Evolutionary conservation across 2,797 vertebrate genomes (phyloP), one percentile per base, ranked within the genome.

Genomic region (Rhynchotus rufescens): DNA sequence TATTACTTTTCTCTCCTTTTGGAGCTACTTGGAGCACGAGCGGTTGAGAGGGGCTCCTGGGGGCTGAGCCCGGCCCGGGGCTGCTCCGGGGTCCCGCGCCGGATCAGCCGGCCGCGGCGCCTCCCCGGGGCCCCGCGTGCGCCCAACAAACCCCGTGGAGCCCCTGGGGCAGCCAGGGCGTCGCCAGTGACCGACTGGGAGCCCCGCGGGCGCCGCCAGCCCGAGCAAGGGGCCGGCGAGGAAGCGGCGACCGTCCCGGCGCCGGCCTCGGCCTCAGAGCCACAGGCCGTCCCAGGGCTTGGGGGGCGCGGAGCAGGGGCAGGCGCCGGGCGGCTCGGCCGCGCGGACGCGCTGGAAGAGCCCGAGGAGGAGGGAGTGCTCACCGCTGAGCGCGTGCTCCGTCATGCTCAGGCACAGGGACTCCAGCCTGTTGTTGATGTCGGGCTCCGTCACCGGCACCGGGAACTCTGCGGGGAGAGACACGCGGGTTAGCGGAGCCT

Each of bases 341-440:
- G 87, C 3, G 32, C 84, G 91, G 82, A 86, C 2, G 23, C 88
- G 95, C 91, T 94, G 95, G 88, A 96, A 92, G 38, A 87, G 86
- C 42, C 87, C 80, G 22, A 68, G 89, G 30, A 52, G 92, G 71
- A 85, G 79, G 47, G 73, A 83, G 59, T 73, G 96, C 95, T 98
- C 97, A 99, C 99, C 99, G 97, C 98, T 98, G 97, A 99, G 97
- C n/a, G 99, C 99, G 49, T 99, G 99, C 97, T 99, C 99, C 2
- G 99, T 99, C 99, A 99, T 99, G 97, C 99, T 99, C 97, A 99
- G 98, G 97, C 99, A 99, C 97, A 99, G 97, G 92, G 99, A 99
- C 98, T 99, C 99, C 87, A 99, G 98, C 89, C 99, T 98, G 96
- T 99, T 99, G 98, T 99, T 99, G 98, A 99, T 99, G 97, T 99